Percentiles rank a stretch among this genome's conserved stretches.
These are phyloP conservation scores for Urocolius indicus DNA, from an alignment of 2,113 vertebrate species.

Conservation along the genomic window DNA sequence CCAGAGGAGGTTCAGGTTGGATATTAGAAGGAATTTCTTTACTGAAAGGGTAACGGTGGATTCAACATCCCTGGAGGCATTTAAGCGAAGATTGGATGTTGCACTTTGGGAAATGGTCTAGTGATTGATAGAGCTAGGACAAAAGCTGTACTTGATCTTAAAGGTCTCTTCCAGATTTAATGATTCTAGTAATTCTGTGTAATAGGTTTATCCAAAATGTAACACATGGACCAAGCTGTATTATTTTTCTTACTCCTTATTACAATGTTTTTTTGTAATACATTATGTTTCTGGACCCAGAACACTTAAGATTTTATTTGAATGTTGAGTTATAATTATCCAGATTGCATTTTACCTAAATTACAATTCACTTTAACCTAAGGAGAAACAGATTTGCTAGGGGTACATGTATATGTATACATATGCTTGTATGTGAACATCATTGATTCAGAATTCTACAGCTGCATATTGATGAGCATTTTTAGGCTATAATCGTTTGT, in stretches of 20 bases:
- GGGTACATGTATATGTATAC: background rate
- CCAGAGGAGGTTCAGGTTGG: too few species aligned
- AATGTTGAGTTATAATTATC: background rate
- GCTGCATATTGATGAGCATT: fast-evolving
- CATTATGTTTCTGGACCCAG: background rate
- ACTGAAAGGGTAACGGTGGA: too few species aligned
- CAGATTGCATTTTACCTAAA: background rate
- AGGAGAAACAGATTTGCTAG: background rate
- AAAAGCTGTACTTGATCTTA: too few species aligned
- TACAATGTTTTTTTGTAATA: background rate
- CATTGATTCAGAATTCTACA: background rate
- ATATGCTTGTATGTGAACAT: background rate
- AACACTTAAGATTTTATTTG: background rate
- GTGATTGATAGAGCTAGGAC: too few species aligned
- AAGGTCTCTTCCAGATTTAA: too few species aligned
- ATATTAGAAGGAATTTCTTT: too few species aligned
- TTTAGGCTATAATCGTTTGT: background rate
- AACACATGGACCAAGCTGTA: background rate
- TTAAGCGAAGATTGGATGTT: too few species aligned
- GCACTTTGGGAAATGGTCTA: too few species aligned
- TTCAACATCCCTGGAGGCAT: too few species aligned
- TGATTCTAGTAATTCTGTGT: too few species aligned
- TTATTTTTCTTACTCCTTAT: background rate
- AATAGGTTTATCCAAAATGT: background rate
- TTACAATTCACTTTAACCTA: background rate